Conservation (phyloP, 2,797 vertebrate species). For the Meriones psammophilus region DNA sequence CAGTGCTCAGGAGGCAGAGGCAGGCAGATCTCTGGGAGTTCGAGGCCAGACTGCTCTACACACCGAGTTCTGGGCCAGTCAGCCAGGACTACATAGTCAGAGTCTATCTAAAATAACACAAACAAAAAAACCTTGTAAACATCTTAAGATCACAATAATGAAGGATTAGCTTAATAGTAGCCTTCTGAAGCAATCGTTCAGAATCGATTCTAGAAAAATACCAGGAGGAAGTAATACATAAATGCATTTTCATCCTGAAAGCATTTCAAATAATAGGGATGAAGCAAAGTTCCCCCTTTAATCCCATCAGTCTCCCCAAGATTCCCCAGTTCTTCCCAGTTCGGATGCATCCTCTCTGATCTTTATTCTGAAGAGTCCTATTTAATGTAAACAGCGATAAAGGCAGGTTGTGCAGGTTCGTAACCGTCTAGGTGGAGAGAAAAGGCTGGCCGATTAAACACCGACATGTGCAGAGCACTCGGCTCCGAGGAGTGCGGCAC, state of each 20-base stretch:
- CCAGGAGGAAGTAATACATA: background rate
- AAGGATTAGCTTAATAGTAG: conserved; percentile 23
- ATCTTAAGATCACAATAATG: conserved; percentile 51
- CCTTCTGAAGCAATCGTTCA: conserved; percentile 50
- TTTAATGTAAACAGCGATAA: conserved; percentile 75
- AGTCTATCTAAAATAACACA: background rate
- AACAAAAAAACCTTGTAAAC: background rate
- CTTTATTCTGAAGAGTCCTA: conserved; percentile 62
- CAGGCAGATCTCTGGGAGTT: background rate
- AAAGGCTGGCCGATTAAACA: conserved; percentile 35
- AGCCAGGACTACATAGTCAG: background rate
- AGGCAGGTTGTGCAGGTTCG: conserved; percentile 44
- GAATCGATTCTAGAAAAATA: conserved; percentile 63
- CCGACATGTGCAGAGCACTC: conserved; percentile 44
- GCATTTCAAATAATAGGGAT: conserved; percentile 16
- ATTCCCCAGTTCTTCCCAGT: conserved; percentile 15
- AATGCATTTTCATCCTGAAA: conserved; percentile 68
- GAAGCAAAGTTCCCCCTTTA: background rate
- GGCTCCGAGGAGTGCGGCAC: conserved; percentile 40
- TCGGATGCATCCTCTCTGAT: conserved; percentile 24
- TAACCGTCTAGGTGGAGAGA: conserved; percentile 20
- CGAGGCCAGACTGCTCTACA: background rate
- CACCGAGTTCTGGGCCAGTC: no score
- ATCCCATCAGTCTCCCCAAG: background rate
- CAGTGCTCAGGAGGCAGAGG: background rate